A percentile compares a stretch with the other conserved stretches of the same genome.
Evolutionary conservation across 2,888 invertebrate species (phyloP).

Genomic region (Dryobotodes eremita): DNA sequence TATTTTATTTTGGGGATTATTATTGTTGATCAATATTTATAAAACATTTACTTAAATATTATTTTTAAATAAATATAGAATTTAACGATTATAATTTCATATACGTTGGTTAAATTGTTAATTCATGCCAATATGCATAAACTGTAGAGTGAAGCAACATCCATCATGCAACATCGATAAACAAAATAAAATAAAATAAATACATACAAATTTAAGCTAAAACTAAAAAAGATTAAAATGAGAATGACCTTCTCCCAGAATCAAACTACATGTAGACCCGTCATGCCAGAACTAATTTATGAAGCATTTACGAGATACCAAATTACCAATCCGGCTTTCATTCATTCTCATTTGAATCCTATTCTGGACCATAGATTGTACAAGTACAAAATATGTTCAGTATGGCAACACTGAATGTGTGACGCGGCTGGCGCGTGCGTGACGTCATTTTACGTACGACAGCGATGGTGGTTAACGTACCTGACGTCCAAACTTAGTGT

Average conservation of each 20-base stretch:
- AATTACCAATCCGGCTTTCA: slow-evolving; percentile 57
- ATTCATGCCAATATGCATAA: slow-evolving; percentile 87
- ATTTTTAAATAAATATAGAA: slow-evolving; percentile 48
- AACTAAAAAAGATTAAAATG: slow-evolving; percentile 83
- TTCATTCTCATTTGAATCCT: slow-evolving; percentile 89
- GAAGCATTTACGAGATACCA: slow-evolving; percentile 61
- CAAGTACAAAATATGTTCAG: slow-evolving; percentile 52
- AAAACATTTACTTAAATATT: slow-evolving; percentile 57
- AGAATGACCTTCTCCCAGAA: slow-evolving; percentile 85
- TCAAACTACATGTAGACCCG: slow-evolving; percentile 72
- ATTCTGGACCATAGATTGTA: slow-evolving; percentile 72
- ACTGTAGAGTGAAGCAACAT: slow-evolving; percentile 83
- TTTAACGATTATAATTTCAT: slow-evolving; percentile 63
- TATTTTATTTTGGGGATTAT: slow-evolving; percentile 57
- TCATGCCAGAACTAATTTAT: slow-evolving; percentile 72
- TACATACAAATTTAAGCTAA: slow-evolving; percentile 70
- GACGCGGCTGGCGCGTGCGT: slow-evolving; percentile 64
- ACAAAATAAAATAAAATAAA: slow-evolving; percentile 74
- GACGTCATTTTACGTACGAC: slow-evolving; percentile 64
- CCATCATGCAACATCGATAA: slow-evolving; percentile 88
- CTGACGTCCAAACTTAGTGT: slow-evolving; percentile 9
- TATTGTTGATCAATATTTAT: slow-evolving; percentile 55
- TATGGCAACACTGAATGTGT: slow-evolving; percentile 60
- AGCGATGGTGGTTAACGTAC: slow-evolving; percentile 52
- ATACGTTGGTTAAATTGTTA: slow-evolving; percentile 67